phyloP scores from a whole-genome alignment of 2,797 vertebrate species.

The Gymnopithys bicolor region DNA sequence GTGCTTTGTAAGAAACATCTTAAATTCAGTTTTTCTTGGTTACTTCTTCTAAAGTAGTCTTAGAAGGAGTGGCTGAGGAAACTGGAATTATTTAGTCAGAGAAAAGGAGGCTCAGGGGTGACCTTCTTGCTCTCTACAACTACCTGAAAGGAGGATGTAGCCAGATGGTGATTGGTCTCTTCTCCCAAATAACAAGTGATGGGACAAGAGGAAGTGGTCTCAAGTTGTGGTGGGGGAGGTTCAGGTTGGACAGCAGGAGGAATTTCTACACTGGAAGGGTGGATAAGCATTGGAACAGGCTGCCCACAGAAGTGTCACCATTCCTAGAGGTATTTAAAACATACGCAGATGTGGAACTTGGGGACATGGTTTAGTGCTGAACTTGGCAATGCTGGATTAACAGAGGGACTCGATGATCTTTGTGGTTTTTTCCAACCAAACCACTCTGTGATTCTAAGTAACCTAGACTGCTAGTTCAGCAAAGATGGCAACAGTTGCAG shows the following conservation, averaged over 20 bases:
- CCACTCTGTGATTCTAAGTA: not conserved
- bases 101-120: not conserved
- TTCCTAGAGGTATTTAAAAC: not conserved
- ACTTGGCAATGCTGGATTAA: no score
- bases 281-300: not conserved
- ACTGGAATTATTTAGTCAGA: not conserved
- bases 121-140: not conserved
- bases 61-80: not conserved
- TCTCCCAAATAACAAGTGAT: not conserved
- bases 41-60: not conserved
- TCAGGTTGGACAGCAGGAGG: not conserved
- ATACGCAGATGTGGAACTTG: accelerated
- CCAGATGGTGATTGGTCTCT: not conserved
- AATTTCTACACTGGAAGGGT: not conserved
- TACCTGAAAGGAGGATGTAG: not conserved
- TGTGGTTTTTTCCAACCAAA: not conserved
- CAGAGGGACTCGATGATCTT: accelerated
- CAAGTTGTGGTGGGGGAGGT: not conserved
- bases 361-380: not conserved
- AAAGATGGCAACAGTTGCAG: not conserved
- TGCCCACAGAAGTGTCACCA: not conserved
- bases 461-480: not conserved
- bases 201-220: not conserved
- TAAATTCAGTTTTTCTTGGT: not conserved
- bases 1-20: accelerated